These are phyloP conservation scores for Peribatodes rhomboidaria DNA, from an alignment of 2,888 invertebrate genomes.

Conservation along the genomic window DNA sequence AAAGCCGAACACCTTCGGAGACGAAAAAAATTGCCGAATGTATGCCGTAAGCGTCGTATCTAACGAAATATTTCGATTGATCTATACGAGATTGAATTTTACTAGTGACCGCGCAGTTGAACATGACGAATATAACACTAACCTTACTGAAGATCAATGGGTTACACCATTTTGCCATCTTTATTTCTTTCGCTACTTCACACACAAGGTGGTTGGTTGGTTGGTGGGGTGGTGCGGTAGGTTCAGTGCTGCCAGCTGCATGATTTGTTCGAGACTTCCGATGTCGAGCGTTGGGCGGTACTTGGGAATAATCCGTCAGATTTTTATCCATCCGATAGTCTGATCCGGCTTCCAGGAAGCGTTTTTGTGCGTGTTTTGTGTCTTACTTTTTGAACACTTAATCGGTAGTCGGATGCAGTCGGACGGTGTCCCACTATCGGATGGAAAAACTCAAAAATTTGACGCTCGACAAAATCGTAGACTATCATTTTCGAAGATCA, in stretches of 20 bases:
- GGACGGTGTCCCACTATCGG: too few relatives aligned
- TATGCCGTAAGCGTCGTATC: neutral
- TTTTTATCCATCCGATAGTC: too few relatives aligned
- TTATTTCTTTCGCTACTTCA: slow-evolving; percentile 58
- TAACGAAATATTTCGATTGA: slow-evolving; percentile 6
- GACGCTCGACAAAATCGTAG: too few relatives aligned
- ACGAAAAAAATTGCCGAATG: slow-evolving; percentile 18
- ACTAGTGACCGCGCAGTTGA: neutral
- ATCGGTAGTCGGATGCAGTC: too few relatives aligned
- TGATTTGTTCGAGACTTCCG: too few relatives aligned
- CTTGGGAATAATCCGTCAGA: too few relatives aligned
- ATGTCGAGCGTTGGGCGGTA: too few relatives aligned
- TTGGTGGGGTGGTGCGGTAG: slow-evolving; percentile 1
- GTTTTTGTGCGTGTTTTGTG: too few relatives aligned
- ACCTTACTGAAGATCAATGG: slow-evolving; percentile 73
- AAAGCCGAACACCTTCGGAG: slow-evolving; percentile 63
- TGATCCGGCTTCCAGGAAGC: too few relatives aligned
- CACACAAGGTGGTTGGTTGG: slow-evolving; percentile 11
- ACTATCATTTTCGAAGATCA: too few relatives aligned
- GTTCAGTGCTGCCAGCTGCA: neutral
- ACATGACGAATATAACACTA: slow-evolving; percentile 57
- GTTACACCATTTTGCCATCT: slow-evolving; percentile 77
- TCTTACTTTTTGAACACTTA: too few relatives aligned
- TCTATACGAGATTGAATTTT: neutral
- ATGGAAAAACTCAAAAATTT: too few relatives aligned